Percentiles rank a stretch among this genome's conserved stretches.
Conservation (phyloP, 92 coral and sea anemone species). For the Desmophyllum pertusum region DNA sequence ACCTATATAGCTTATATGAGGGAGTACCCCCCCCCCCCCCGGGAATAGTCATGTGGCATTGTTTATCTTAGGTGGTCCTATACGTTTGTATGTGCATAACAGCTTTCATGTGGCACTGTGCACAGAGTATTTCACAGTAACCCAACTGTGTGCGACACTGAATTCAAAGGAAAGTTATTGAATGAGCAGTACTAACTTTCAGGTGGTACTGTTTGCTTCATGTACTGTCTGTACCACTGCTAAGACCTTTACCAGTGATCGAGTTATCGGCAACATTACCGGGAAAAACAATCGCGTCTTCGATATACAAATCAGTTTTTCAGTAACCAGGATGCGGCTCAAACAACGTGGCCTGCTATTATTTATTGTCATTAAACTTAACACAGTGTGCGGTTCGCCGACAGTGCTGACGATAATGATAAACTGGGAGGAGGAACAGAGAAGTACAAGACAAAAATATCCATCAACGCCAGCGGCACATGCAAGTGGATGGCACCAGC, state of each 20-base stretch:
- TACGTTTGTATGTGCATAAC: too few species aligned
- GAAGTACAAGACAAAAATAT: conserved; percentile 80
- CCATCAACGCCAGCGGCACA: conserved; percentile 52
- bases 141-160: too few species aligned
- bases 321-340: not conserved
- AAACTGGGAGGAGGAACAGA: conserved; percentile 85
- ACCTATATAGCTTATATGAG: too few species aligned
- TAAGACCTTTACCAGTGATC: not conserved
- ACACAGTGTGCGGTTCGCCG: conserved; percentile 86
- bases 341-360: conserved; percentile 30
- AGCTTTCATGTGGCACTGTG: too few species aligned
- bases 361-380: conserved; percentile 27
- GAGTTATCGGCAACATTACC: not conserved
- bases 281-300: not conserved
- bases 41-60: too few species aligned
- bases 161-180: too few species aligned
- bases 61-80: too few species aligned
- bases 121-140: too few species aligned
- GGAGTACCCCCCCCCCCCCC: too few species aligned
- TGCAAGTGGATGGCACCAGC: conserved; percentile 84
- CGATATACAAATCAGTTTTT: not conserved
- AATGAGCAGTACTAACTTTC: too few species aligned
- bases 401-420: conserved; percentile 82
- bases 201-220: too few species aligned
- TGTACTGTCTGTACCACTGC: not conserved